Base-by-base conservation (phyloP, 53 echinoderm and acorn worm species). In the Arbacia lixula region DNA sequence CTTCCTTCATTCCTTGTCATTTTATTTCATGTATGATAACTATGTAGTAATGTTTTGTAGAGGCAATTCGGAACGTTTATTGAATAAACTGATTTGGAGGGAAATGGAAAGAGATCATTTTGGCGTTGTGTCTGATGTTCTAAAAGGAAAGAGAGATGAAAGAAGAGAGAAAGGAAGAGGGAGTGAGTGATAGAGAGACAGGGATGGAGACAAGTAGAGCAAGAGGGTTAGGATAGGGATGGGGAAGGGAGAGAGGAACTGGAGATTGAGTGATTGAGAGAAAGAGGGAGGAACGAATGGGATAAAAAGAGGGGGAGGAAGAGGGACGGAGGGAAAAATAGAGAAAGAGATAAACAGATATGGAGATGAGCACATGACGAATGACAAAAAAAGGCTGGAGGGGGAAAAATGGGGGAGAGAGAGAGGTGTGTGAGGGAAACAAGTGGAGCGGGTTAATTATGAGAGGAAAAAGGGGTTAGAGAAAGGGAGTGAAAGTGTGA, bases 71-170 rank as follows among this genome's bases (percentile, higher is more conserved):
- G 40, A 69, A 69, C 69, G 43, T 69, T 69, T 42, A 69, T 69
- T 69, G 43, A 69, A 69, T 69, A 69, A 69, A 69, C 40, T 69
- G 69, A 69, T 69, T 40, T 69, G 69, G 69, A 69, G 69, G 69
- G 69, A 41, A 37, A n/a, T n/a, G n/a, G 22, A 69, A 69, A 69
- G 26, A 69, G 43, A 42, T 5, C 24, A 41, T 9, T 25, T 41
- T 39, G 9, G 66, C 25, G 17, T 14, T 19, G 30, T 62, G 9
- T 66, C 20, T 12, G 31, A 16, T 33, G 5, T 3, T 20, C 20
- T 20, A 8, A 21, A 24, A 1, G 21, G 55, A n/a, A 55, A 5
- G 24, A 55, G 55, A 25, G 25, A n/a, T 22, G 12, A 8, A 55
- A n/a, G 24, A 55, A 6, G 55, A 55, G 55, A n/a, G 25, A 25